A percentile compares a stretch with the other conserved stretches of the same genome.
These are phyloP conservation scores for Genyomyrus donnyi DNA, from an alignment of 2,113 vertebrate genomes.

Conservation along the genomic window DNA sequence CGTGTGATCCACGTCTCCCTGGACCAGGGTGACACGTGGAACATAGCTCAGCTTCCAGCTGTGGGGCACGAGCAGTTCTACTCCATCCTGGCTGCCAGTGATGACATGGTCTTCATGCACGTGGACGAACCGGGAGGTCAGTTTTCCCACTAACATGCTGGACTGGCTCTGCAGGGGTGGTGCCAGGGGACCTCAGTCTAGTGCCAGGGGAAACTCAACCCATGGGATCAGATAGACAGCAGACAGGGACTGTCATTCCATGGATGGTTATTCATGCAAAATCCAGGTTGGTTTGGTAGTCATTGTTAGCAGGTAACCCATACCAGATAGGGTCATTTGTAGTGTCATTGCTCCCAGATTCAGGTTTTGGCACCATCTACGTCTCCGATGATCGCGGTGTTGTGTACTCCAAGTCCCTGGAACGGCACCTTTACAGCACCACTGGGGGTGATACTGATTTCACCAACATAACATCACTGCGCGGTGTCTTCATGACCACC, in stretches of 20 bases:
- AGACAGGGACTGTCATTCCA: neutral
- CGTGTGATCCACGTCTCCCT: constrained; percentile 80
- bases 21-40: constrained; percentile 79
- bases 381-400: constrained; percentile 83
- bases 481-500: constrained; percentile 83
- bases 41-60: constrained; percentile 85
- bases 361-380: constrained; percentile 80
- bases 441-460: constrained; percentile 83
- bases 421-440: constrained; percentile 80
- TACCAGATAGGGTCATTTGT: neutral
- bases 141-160: constrained; percentile 17
- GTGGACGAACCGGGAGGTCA: constrained; percentile 85
- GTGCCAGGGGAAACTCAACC: neutral
- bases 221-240: neutral
- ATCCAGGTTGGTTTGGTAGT: neutral
- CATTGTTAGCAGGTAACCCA: neutral
- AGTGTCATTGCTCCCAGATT: constrained; percentile 61
- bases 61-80: constrained; percentile 92
- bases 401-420: constrained; percentile 85
- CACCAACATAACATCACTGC: constrained; percentile 85
- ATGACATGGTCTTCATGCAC: constrained; percentile 92
- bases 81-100: constrained; percentile 81
- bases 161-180: neutral
- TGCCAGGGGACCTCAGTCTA: neutral
- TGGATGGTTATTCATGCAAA: neutral